Conservation (phyloP, 2,888 invertebrate genomes). For the Plagiodera versicolora region DNA sequence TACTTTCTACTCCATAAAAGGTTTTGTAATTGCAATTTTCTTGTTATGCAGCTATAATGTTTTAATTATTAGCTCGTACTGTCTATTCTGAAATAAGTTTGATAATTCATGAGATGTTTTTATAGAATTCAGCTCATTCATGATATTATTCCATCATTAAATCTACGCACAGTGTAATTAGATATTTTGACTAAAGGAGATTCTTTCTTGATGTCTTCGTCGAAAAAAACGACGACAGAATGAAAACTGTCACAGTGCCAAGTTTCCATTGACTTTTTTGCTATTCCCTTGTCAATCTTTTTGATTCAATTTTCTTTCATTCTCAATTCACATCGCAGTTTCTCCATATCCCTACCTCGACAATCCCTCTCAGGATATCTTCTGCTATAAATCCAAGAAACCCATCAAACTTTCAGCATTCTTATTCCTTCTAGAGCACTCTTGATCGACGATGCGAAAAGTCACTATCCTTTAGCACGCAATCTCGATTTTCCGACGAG, state of each 20-base stretch:
- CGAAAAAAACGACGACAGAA: too few species aligned
- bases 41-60: too few species aligned
- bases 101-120: too few species aligned
- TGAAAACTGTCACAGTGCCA: background rate
- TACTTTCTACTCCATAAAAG: too few species aligned
- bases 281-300: background rate
- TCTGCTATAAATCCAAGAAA: background rate
- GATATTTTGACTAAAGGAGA: too few species aligned
- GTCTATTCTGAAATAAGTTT: too few species aligned
- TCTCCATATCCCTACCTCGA: background rate
- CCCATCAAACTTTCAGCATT: background rate
- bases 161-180: too few species aligned
- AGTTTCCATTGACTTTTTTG: background rate
- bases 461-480: background rate
- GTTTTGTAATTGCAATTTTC: too few species aligned
- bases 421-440: background rate
- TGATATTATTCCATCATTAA: too few species aligned
- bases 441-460: background rate
- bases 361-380: background rate
- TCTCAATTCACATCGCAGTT: background rate
- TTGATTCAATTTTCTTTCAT: background rate
- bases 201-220: too few species aligned
- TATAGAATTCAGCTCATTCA: too few species aligned
- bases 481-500: background rate
- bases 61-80: too few species aligned